Evolutionary conservation across 2,888 invertebrate species (phyloP).

Genomic region (Tortrix viridana): DNA sequence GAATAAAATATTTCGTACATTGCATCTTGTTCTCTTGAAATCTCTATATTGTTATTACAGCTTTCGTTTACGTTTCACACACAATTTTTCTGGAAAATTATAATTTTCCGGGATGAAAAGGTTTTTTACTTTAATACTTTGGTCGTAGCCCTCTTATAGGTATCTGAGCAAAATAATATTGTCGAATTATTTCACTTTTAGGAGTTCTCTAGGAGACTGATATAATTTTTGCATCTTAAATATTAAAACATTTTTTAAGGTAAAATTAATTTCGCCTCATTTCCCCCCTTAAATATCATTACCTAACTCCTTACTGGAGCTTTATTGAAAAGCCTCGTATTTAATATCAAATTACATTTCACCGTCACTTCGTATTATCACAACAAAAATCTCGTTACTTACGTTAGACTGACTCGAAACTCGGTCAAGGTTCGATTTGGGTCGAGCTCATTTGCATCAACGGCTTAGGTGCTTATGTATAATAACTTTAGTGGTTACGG

Average conservation of each 20-base stretch:
- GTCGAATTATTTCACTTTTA: too few species aligned
- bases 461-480: conserved; percentile 13
- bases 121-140: too few species aligned
- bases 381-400: conserved; percentile 30
- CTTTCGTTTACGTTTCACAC: too few species aligned
- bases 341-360: conserved; percentile 25
- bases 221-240: too few species aligned
- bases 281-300: not conserved
- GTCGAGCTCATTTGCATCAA: conserved; percentile 41
- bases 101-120: too few species aligned
- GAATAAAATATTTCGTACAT: too few species aligned
- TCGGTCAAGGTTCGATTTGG: conserved; percentile 60
- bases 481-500: not conserved
- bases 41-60: too few species aligned
- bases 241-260: not conserved
- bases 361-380: conserved; percentile 28
- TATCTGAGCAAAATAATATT: too few species aligned
- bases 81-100: too few species aligned
- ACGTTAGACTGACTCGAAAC: conserved; percentile 50
- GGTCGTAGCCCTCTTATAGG: too few species aligned
- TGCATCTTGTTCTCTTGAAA: too few species aligned
- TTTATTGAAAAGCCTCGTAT: conserved; percentile 18
- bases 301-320: not conserved
- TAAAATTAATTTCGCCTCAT: not conserved
- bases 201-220: too few species aligned